These are phyloP conservation scores for Galeruca laticollis DNA, from an alignment of 2,888 invertebrate genomes.

Conservation along the genomic window DNA sequence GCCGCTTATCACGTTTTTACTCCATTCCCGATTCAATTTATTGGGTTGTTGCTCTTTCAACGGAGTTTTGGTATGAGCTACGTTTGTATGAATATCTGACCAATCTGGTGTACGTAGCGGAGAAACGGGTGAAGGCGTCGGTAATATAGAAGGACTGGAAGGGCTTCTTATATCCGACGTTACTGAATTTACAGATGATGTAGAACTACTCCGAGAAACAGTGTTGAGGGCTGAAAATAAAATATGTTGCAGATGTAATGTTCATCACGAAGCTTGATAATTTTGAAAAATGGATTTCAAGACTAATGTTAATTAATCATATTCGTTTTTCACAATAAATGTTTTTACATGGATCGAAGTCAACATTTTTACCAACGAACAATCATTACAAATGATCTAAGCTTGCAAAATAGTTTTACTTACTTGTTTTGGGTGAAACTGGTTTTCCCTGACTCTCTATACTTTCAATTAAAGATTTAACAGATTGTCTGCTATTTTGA, in stretches of 20 bases:
- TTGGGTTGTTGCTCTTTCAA: constrained; percentile 67
- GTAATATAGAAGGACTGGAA: constrained; percentile 57
- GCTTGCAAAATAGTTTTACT: constrained; percentile 26
- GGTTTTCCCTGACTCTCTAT: constrained; percentile 75
- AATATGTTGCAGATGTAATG: not conserved
- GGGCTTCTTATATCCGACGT: constrained; percentile 67
- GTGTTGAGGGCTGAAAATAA: constrained; percentile 60
- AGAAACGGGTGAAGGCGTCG: constrained; percentile 63
- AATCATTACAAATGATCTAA: no score
- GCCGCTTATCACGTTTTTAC: constrained; percentile 56
- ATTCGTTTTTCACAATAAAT: no score
- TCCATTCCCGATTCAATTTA: constrained; percentile 59
- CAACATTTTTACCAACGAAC: no score
- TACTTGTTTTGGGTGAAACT: constrained; percentile 48
- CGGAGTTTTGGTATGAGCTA: constrained; percentile 66
- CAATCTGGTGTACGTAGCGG: constrained; percentile 70
- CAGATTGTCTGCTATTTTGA: constrained; percentile 86
- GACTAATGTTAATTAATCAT: no score
- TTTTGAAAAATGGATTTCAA: no score
- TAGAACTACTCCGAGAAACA: constrained; percentile 75
- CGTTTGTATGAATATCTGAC: constrained; percentile 66
- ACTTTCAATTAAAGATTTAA: constrained; percentile 91
- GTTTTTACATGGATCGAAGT: no score
- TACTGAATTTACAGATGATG: constrained; percentile 72
- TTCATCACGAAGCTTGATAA: no score